phyloP scores from a whole-genome alignment of 2,888 invertebrate species.

The Mesorhabditis sp. region DNA sequence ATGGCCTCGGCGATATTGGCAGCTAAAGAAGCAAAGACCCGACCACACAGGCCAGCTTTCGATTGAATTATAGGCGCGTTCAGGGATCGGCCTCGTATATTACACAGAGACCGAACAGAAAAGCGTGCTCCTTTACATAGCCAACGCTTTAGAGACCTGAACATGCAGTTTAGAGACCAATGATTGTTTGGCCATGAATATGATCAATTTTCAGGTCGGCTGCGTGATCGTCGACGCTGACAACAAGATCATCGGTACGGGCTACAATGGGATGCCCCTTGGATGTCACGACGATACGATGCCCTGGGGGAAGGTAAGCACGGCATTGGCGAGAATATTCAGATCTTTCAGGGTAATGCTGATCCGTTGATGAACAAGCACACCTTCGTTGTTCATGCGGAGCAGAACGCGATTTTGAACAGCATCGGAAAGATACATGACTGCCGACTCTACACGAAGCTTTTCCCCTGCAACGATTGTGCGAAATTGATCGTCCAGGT shows the following conservation, averaged over 20 bases:
- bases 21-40: conserved; percentile 35
- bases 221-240: conserved; percentile 85
- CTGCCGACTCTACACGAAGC: conserved; percentile 79
- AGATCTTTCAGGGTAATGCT: conserved; percentile 58
- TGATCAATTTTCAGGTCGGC: conserved; percentile 65
- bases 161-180: no score
- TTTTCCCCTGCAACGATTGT: conserved; percentile 96
- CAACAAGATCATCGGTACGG: conserved; percentile 83
- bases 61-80: background rate
- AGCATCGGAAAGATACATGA: conserved; percentile 74
- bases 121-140: no score
- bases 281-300: conserved; percentile 83
- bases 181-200: background rate
- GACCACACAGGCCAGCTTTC: conserved; percentile 17
- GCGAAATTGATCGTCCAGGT: conserved; percentile 70
- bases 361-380: conserved; percentile 56
- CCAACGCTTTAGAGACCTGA: no score
- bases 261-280: conserved; percentile 93
- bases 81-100: background rate
- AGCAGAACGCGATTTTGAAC: conserved; percentile 91
- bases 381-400: conserved; percentile 82
- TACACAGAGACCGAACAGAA: no score
- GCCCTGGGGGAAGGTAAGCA: conserved; percentile 76
- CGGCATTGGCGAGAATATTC: conserved; percentile 48
- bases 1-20: conserved; percentile 22